A percentile compares a stretch with the other conserved stretches of the same genome.
Evolutionary conservation across 2,797 vertebrate genomes (phyloP).

Genomic region (Melanotaenia boesemani): DNA sequence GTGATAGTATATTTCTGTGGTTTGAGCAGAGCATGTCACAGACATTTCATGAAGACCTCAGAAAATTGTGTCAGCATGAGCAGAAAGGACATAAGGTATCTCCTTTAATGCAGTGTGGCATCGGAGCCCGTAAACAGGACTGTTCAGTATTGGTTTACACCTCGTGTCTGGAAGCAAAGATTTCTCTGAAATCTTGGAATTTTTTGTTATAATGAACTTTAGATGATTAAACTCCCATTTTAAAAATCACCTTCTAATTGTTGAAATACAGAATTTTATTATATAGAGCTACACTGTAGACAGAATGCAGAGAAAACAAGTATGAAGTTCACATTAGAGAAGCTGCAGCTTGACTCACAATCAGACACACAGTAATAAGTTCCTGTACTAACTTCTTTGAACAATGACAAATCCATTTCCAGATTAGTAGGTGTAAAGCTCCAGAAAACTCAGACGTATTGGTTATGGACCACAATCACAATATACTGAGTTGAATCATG

Average conservation of each 20-base stretch:
- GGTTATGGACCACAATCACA: constrained; percentile 70
- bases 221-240: no score
- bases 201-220: no score
- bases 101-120: neutral
- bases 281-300: neutral
- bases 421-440: constrained; percentile 59
- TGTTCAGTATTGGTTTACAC: no score
- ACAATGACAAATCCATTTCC: constrained; percentile 63
- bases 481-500: constrained; percentile 63
- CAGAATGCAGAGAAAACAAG: neutral
- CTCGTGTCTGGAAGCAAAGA: no score
- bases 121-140: neutral
- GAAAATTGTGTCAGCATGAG: neutral
- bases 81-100: neutral
- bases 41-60: neutral
- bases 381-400: constrained; percentile 42
- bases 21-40: neutral
- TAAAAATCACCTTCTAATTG: neutral
- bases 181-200: neutral
- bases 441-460: constrained; percentile 59
- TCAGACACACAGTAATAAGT: constrained; percentile 40
- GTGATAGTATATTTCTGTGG: neutral
- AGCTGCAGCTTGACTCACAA: constrained; percentile 24
- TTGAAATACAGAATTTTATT: neutral
- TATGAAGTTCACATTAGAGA: constrained; percentile 21